A percentile compares a stretch with the other conserved stretches of the same genome.
phyloP scores from a whole-genome alignment of 2,888 invertebrate genomes.

The Calliopum simillimum region DNA sequence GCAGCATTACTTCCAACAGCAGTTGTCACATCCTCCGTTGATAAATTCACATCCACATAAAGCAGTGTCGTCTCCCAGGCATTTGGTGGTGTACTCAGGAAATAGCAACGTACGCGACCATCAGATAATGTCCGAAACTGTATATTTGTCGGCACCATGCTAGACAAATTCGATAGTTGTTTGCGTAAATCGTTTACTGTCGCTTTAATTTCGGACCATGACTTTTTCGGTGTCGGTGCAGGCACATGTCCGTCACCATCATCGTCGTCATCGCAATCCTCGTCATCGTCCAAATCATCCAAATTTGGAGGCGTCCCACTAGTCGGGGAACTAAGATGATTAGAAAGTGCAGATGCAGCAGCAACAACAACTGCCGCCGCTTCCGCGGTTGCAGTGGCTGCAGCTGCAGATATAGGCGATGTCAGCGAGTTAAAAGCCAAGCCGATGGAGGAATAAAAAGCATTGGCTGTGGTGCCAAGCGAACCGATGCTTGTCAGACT shows the following conservation, averaged over 20 bases:
- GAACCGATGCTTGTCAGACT: conserved; percentile 60
- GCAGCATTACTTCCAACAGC: conserved; percentile 37
- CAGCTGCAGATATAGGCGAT: conserved; percentile 61
- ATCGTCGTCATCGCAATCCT: conserved; percentile 58
- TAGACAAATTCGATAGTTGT: conserved; percentile 81
- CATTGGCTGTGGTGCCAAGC: conserved; percentile 60
- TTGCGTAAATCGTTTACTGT: conserved; percentile 85
- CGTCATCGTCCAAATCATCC: conserved; percentile 51
- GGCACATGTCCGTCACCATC: conserved; percentile 56
- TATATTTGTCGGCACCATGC: conserved; percentile 85
- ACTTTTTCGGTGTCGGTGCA: conserved; percentile 65
- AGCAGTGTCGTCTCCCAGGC: conserved; percentile 91
- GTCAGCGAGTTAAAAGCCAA: conserved; percentile 61
- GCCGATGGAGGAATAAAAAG: conserved; percentile 62
- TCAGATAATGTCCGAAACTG: conserved; percentile 83
- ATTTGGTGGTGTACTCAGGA: conserved; percentile 87
- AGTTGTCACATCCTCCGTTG: conserved; percentile 50
- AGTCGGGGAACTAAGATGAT: conserved; percentile 62
- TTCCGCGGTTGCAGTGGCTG: conserved; percentile 61
- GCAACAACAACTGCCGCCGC: conserved; percentile 56
- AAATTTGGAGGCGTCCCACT: conserved; percentile 61
- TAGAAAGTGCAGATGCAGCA: conserved; percentile 61
- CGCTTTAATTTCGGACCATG: conserved; percentile 84
- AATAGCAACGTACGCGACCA: conserved; percentile 88
- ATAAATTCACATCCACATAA: conserved; percentile 83